phyloP scores from a whole-genome alignment of 2,113 vertebrate species.

The Zosterops borbonicus region DNA sequence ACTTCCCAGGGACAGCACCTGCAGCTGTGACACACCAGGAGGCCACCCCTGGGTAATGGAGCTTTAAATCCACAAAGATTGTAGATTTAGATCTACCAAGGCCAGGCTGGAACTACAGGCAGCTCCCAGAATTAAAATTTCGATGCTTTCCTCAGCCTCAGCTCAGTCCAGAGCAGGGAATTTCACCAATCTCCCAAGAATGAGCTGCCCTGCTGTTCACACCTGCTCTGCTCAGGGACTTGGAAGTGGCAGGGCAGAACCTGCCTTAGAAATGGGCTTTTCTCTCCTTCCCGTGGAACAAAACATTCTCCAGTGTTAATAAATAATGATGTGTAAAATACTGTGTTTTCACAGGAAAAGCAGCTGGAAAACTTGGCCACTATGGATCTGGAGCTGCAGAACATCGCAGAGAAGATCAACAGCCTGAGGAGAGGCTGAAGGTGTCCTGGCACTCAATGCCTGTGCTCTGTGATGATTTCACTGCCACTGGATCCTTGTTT shows the following conservation, averaged over 20 bases:
- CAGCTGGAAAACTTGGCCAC: conserved; percentile 87
- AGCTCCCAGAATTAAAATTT: neutral
- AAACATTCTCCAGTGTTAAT: rapidly evolving
- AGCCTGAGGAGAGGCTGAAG: conserved; percentile 72
- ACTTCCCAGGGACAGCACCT: neutral
- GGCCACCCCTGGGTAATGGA: rapidly evolving
- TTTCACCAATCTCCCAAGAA: rapidly evolving
- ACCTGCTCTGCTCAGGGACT: neutral
- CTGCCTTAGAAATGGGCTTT: neutral
- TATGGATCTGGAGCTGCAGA: conserved; percentile 90
- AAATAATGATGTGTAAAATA: neutral
- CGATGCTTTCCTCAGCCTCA: neutral
- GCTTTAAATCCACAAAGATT: neutral
- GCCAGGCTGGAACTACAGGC: neutral
- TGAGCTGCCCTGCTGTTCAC: neutral
- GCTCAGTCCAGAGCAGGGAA: neutral
- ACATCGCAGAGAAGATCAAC: conserved; percentile 85
- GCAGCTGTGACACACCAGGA: neutral
- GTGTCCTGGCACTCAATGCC: neutral
- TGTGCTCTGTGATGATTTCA: conserved; percentile 25
- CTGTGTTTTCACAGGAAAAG: conserved; percentile 77
- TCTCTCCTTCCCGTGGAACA: neutral
- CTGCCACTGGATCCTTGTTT: conserved; percentile 48
- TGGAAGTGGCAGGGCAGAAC: neutral
- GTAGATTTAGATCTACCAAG: neutral